Percentiles rank a stretch among this genome's conserved stretches.
Evolutionary conservation across 2,113 vertebrate species (phyloP).

Genomic region (Bujurquina vittata): DNA sequence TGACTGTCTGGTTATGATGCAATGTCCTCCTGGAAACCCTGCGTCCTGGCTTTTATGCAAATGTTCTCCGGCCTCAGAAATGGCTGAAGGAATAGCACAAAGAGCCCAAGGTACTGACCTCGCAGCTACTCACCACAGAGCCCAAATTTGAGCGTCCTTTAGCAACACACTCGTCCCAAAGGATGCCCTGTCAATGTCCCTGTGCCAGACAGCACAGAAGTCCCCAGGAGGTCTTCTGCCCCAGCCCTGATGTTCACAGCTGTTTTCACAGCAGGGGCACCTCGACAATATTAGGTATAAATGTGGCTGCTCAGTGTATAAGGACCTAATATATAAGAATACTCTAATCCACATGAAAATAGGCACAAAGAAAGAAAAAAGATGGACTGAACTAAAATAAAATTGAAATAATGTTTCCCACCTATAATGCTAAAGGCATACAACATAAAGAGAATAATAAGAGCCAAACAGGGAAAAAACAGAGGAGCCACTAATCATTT

Average conservation of each 20-base stretch:
- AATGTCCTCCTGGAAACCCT: not conserved
- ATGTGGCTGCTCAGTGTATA: not conserved
- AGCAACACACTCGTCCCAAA: not conserved
- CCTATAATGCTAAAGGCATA: not conserved
- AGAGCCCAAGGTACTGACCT: not conserved
- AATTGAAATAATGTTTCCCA: not conserved
- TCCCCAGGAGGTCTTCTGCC: not conserved
- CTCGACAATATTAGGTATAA: not conserved
- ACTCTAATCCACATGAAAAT: not conserved
- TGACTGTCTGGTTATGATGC: not conserved
- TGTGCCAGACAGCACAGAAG: not conserved
- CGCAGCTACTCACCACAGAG: not conserved
- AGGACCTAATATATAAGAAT: not conserved
- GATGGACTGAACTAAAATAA: not conserved
- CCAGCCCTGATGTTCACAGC: not conserved
- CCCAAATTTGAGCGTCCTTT: not conserved
- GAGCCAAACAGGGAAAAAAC: not conserved
- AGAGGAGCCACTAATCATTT: conserved; percentile 30
- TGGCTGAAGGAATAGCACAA: not conserved
- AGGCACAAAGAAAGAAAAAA: not conserved
- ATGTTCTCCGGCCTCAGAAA: not conserved
- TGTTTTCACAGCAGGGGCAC: not conserved
- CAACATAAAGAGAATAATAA: not conserved
- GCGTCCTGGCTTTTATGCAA: not conserved
- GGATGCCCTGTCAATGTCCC: not conserved